phyloP scores from a whole-genome alignment of 2,888 invertebrate genomes.

The Sclerodermus sp. region DNA sequence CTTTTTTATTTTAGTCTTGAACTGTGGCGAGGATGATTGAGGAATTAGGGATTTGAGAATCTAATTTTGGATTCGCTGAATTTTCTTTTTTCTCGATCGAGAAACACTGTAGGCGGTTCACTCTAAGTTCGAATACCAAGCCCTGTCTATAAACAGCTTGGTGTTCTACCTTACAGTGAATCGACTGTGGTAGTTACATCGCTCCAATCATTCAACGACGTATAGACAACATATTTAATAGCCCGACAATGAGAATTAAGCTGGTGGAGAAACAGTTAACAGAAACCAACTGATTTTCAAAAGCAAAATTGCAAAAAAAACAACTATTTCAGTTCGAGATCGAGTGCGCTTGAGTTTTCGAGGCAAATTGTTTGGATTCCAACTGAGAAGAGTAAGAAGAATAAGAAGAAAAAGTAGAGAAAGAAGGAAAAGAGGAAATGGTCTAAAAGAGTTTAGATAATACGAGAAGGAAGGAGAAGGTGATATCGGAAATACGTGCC shows the following conservation, averaged over 20 bases:
- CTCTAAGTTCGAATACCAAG: slow-evolving; percentile 95
- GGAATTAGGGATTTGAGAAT: not conserved
- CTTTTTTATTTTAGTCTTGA: not conserved
- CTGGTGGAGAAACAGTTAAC: slow-evolving; percentile 1
- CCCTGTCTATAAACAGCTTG: slow-evolving; percentile 75
- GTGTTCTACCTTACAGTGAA: slow-evolving; percentile 98
- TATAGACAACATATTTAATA: too few species aligned
- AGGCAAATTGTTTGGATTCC: not conserved
- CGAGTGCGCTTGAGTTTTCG: too few species aligned
- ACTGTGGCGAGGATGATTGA: not conserved
- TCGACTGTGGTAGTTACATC: slow-evolving; percentile 66
- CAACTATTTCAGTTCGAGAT: too few species aligned
- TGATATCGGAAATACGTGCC: slow-evolving; percentile 35
- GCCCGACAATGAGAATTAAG: not conserved
- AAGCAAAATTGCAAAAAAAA: too few species aligned
- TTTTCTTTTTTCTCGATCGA: too few species aligned
- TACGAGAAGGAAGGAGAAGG: not conserved
- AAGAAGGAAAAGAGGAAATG: not conserved
- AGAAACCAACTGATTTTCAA: slow-evolving; percentile 5
- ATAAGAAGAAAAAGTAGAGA: slow-evolving; percentile 1
- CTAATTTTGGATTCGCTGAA: not conserved
- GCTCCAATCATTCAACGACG: too few species aligned
- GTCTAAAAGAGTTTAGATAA: too few species aligned
- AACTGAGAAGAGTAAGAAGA: slow-evolving; percentile 1
- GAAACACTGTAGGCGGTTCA: slow-evolving; percentile 64